Percentiles rank a stretch among this genome's conserved stretches.
Evolutionary conservation across 1,140 invertebrate genomes (phyloP).

Genomic region (Drosophila takahashii): DNA sequence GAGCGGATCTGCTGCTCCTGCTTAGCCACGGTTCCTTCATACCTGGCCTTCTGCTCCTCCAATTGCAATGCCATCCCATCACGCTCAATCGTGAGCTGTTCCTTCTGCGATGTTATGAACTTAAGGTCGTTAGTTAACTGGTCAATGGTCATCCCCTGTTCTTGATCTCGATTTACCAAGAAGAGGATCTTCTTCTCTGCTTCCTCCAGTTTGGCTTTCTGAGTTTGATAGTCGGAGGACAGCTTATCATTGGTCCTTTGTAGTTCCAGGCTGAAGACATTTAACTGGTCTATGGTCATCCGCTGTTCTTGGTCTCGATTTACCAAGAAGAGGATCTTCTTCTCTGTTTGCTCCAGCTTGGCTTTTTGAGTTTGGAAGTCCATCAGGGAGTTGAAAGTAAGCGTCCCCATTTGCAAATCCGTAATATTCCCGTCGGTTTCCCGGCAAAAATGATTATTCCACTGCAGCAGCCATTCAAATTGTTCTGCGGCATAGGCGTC

Average conservation of each 20-base stretch:
- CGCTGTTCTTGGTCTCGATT: background rate
- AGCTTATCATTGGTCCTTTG: no score
- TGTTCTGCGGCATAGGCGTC: constrained; percentile 1
- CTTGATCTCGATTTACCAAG: background rate
- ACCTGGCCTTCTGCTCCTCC: background rate
- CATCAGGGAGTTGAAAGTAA: no score
- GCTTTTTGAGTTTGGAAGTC: no score
- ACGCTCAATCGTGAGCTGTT: constrained; percentile 4
- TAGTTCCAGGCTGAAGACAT: no score
- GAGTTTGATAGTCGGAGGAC: no score
- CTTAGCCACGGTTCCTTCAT: background rate
- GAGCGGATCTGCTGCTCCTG: constrained; percentile 6
- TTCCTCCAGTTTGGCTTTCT: no score
- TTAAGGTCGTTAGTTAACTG: background rate
- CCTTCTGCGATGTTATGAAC: constrained; percentile 1
- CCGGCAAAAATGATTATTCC: background rate
- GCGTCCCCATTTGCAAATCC: background rate
- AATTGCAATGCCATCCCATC: constrained; percentile 7
- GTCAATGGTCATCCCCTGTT: constrained; percentile 1
- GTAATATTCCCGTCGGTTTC: background rate
- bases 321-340: no score
- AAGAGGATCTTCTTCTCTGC: no score
- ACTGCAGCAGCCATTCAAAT: constrained; percentile 13
- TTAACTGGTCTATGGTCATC: constrained; percentile 1
- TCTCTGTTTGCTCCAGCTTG: no score